Conservation (phyloP, 2,888 invertebrate genomes). For the Eugnorisma glareosa region DNA sequence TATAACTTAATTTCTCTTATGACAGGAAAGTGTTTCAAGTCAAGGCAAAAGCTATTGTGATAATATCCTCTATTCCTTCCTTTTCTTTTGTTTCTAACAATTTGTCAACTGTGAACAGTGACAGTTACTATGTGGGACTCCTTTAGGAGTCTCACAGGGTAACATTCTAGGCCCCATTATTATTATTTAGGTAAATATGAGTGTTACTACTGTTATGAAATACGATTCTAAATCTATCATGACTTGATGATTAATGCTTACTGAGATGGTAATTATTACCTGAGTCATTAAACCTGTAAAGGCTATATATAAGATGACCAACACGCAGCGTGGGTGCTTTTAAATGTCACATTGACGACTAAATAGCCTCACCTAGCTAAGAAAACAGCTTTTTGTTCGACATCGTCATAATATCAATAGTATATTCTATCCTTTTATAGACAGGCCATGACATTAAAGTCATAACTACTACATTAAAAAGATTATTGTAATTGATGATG, state of each 20-base stretch:
- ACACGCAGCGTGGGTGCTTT: conserved; percentile 39
- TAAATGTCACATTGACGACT: conserved; percentile 49
- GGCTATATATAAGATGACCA: conserved; percentile 37
- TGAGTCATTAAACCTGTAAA: conserved; percentile 36
- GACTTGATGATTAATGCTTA: conserved; percentile 16
- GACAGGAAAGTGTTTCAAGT: not conserved
- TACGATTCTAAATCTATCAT: not conserved
- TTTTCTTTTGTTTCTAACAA: not conserved
- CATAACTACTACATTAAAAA: conserved; percentile 12
- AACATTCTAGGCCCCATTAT: conserved; percentile 5
- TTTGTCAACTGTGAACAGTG: not conserved
- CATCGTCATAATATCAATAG: conserved; percentile 33
- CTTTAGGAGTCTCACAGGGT: conserved; percentile 3
- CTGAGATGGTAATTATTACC: not conserved
- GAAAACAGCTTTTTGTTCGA: conserved; percentile 40
- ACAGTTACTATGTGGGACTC: not conserved
- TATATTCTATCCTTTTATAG: conserved; percentile 42
- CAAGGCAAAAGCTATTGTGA: not conserved
- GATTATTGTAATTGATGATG: conserved; percentile 45
- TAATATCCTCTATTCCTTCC: not conserved
- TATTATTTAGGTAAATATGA: not conserved
- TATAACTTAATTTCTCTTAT: not conserved
- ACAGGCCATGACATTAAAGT: conserved; percentile 51
- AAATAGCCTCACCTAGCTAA: conserved; percentile 19
- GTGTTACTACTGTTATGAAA: conserved; percentile 2